Evolutionary conservation across 2,888 invertebrate species (phyloP).

Genomic region (Eilema sororculum): DNA sequence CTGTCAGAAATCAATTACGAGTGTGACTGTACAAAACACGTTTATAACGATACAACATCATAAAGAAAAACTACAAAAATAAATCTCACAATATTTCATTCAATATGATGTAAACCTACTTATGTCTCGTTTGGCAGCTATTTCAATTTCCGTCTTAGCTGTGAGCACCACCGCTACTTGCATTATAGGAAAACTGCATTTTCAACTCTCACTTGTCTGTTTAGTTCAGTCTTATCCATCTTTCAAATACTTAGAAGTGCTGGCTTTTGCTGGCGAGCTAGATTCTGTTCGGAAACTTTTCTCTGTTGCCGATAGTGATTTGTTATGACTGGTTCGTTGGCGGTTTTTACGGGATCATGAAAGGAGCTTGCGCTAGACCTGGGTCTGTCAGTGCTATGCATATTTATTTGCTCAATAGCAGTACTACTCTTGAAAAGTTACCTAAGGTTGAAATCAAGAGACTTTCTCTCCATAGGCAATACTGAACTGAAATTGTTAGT

Average conservation of each 20-base stretch:
- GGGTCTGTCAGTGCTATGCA: no score
- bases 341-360: no score
- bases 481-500: neutral
- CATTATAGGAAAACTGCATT: neutral
- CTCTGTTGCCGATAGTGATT: neutral
- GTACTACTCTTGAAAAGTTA: no score
- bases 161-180: neutral
- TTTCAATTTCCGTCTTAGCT: neutral
- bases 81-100: neutral
- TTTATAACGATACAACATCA: no score
- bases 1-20: no score
- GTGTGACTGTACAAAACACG: no score
- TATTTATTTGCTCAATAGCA: no score
- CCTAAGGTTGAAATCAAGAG: no score
- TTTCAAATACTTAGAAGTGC: neutral
- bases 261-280: neutral
- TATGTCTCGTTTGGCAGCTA: neutral
- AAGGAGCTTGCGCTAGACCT: no score
- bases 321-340: neutral
- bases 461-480: no score
- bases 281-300: neutral
- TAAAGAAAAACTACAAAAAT: no score
- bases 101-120: neutral
- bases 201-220: neutral
- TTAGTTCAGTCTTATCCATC: neutral